Evolutionary conservation across 1,140 invertebrate species (phyloP).

Genomic region (Cyrtorhinus lividipennis): DNA sequence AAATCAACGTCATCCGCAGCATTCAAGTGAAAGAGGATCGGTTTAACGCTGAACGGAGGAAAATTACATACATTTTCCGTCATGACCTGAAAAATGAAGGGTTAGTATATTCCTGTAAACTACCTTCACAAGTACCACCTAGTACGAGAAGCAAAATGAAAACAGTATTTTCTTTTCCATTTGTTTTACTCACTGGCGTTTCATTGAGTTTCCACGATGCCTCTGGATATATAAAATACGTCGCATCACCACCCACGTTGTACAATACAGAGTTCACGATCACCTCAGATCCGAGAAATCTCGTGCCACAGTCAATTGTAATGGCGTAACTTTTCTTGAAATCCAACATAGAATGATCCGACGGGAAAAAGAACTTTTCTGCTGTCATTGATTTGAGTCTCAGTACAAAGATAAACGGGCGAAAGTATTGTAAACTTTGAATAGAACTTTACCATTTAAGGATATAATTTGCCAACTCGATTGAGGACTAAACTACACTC

Average conservation of each 20-base stretch:
- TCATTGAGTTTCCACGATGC: background rate
- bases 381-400: background rate
- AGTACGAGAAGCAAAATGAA: no score
- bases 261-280: background rate
- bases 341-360: background rate
- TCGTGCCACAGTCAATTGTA: constrained; percentile 7
- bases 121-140: background rate
- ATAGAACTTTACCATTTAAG: background rate
- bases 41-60: background rate
- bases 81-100: background rate
- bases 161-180: no score
- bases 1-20: background rate
- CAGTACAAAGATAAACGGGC: background rate
- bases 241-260: constrained; percentile 7
- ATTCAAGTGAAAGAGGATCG: background rate
- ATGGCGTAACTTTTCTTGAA: background rate
- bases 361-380: background rate
- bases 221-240: background rate
- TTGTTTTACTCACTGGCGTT: constrained; percentile 2
- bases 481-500: no score
- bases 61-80: background rate
- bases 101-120: background rate
- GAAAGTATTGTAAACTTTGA: background rate
- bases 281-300: background rate
- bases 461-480: no score